Base-by-base conservation (phyloP, 2,888 invertebrate genomes). In the Cyrtodaria siliqua region DNA sequence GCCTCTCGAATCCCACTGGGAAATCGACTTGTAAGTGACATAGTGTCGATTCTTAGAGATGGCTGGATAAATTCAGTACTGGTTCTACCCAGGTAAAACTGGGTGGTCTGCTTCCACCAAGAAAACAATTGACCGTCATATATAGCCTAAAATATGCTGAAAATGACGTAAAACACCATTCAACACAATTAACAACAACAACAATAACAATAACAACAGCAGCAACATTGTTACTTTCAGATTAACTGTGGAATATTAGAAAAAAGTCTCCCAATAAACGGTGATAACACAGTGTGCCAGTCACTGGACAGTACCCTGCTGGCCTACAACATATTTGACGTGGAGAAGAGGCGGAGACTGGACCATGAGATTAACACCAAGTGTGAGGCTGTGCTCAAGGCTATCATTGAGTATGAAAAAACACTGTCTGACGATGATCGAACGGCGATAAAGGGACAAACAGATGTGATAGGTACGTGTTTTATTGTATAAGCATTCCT, bases 381-480 rank as follows among this genome's bases (percentile, higher is more conserved):
- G 16, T 79, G 82, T 1, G 78, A 82, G n/a, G 66, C 53, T 3
- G n/a, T 82, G 16, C 24, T 85, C 9, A 20, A 56, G 42, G 44
- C 44, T 20, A 73, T 87, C 9, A 71, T 86, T 0, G 42, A 72
- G 9, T 56, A 63, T 27, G 87, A 87, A 38, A 63, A 73, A 8
- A 6, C 14, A 9, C 47, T 85, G 44, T 4, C 12, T 8, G 33
- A 33, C 12, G 33, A 33, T 8, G 4, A 8, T 12, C 33, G 12
- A 33, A 75, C 69, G 2, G 53, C 63, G 2, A 53, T 79, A n/a
- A 70, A 64, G 53, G 82, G 81, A 9, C 85, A 87, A 33, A 87
- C 86, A 1, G 87, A 87, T 44, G 52, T 86, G 4, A 78, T 86
- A n/a, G 87, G 87, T 87, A 69, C n/a, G n/a, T n/a, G n/a, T n/a